Conservation (phyloP, 2,888 invertebrate genomes). For the Pinctada fucata region DNA sequence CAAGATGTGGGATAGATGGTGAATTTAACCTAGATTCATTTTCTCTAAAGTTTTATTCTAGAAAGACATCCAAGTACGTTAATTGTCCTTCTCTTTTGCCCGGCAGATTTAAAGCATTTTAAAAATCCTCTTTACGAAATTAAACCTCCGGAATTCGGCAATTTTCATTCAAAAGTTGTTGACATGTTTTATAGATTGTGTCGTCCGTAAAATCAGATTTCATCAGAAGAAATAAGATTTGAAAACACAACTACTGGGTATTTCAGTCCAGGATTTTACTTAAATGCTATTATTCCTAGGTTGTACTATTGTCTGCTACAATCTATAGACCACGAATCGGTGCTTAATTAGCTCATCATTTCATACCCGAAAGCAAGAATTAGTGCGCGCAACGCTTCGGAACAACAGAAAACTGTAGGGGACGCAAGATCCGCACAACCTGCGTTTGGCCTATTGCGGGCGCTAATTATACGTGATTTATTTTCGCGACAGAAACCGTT, state of each 20-base stretch:
- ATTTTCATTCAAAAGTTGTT: constrained; percentile 14
- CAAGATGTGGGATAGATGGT: too few relatives aligned
- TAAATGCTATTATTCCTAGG: background rate
- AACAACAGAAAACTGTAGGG: background rate
- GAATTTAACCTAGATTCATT: too few relatives aligned
- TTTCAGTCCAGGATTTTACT: background rate
- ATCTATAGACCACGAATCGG: constrained; percentile 11
- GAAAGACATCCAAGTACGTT: too few relatives aligned
- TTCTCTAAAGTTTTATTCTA: too few relatives aligned
- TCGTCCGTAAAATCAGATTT: constrained; percentile 22
- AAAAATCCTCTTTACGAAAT: too few relatives aligned
- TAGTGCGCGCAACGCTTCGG: background rate
- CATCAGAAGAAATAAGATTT: background rate
- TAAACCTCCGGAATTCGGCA: too few relatives aligned
- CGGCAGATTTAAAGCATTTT: too few relatives aligned
- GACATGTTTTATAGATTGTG: constrained; percentile 21
- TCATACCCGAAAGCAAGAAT: constrained; percentile 21
- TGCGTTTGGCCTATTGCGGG: constrained; percentile 1
- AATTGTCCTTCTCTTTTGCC: too few relatives aligned
- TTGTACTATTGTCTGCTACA: background rate
- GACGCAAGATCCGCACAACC: background rate
- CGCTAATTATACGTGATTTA: constrained; percentile 19
- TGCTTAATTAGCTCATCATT: constrained; percentile 26
- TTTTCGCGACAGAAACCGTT: constrained; percentile 16
- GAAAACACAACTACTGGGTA: background rate